Evolutionary conservation across 2,888 invertebrate species (phyloP), one percentile per base, ranked within the genome.

Genomic region (Epirrhoe tristata): DNA sequence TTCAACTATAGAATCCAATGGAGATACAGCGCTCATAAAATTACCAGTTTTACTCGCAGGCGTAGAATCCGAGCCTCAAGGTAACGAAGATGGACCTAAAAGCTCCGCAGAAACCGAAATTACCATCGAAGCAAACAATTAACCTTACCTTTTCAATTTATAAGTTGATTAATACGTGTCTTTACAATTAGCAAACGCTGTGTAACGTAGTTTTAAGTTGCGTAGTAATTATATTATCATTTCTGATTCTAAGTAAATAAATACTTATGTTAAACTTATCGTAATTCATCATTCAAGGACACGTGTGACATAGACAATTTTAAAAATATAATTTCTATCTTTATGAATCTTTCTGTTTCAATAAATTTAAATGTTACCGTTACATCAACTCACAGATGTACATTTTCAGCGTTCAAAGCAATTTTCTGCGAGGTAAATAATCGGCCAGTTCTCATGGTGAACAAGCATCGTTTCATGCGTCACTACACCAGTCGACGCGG

Each of bases 401-500:
- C 32, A 32, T 58, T 59, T 62, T 36, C 66, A 74, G 74, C 36
- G 36, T 39, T 64, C n/a, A 65, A 68, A 54, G 82, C 81, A 3
- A 71, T 71, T 7, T 80, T 84, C 64, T 57, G 72, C 10, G 78
- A 82, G 58, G 55, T 76, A 34, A 84, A 85, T 7, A 88, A 87
- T 0, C 81, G 85, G 1, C 80, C 72, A 6, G 85, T 85, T 0
- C 81, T 92, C 4, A 81, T 88, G 83, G 84, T 92, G 31, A 86
- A 87, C 5, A 70, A 72, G 34, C 72, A 88, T 68, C 79, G 89
- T 0, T 92, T 87, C 74, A 85, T 86, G 87, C 84, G 76, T 53
- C 91, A 91, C 67, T 91, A 91, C 77, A 80, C 79, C 43, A 86
- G 85, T 71, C 78, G 82, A n/a, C 74, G 74, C 2, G 91, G 90